phyloP scores from a whole-genome alignment of 2,113 vertebrate genomes.

The Aldabrachelys gigantea region DNA sequence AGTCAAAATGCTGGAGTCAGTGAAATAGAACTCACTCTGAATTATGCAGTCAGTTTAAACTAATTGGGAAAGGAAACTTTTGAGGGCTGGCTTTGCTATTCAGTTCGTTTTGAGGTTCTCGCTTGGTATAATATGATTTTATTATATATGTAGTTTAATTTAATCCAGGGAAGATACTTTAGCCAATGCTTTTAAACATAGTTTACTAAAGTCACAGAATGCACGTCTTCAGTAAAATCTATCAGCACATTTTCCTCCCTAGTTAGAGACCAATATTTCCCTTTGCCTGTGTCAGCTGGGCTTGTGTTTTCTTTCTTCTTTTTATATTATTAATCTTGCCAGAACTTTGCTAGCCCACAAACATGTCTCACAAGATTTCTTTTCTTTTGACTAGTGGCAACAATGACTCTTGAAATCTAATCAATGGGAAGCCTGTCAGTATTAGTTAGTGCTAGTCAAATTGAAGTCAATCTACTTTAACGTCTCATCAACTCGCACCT shows the following conservation, averaged over 20 bases:
- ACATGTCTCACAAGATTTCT: neutral
- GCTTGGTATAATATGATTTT: neutral
- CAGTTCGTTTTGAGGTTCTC: neutral
- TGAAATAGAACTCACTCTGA: neutral
- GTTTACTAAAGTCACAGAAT: neutral
- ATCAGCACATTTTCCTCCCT: neutral
- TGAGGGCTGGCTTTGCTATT: neutral
- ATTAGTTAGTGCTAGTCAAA: conserved; percentile 11
- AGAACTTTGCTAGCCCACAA: neutral
- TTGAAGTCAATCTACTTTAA: neutral
- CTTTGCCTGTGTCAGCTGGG: neutral
- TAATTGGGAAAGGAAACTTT: conserved; percentile 7
- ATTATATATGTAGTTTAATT: neutral
- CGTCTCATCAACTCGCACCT: neutral
- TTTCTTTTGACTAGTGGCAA: neutral
- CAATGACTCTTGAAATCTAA: conserved; percentile 38
- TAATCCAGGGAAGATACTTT: neutral
- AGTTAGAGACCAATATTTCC: neutral
- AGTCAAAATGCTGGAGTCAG: conserved; percentile 29
- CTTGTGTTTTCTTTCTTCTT: neutral
- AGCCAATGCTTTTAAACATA: neutral
- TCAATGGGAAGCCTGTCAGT: neutral
- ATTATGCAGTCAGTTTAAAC: conserved; percentile 15
- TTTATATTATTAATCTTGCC: neutral
- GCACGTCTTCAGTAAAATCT: neutral